Evolutionary conservation across 2,888 invertebrate species (phyloP).

Genomic region (Erannis defoliaria): DNA sequence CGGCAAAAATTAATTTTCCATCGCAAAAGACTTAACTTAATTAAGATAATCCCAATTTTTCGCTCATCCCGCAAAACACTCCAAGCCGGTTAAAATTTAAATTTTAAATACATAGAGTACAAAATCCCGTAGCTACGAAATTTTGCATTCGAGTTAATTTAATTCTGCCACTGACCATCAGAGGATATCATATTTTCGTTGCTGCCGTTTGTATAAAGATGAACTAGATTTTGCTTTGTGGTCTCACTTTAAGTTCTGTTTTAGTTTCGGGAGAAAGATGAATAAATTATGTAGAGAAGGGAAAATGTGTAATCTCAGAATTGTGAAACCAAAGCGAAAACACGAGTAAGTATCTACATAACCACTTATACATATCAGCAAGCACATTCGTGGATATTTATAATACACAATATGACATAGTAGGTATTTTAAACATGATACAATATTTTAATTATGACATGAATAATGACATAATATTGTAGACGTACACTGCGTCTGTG

Average conservation of each 20-base stretch:
- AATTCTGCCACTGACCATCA: constrained; percentile 43
- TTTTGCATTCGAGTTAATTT: constrained; percentile 43
- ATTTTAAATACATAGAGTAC: constrained; percentile 35
- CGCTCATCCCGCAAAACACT: constrained; percentile 37
- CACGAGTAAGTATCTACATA: no score
- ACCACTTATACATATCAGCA: no score
- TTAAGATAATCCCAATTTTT: constrained; percentile 51
- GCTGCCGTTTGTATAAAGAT: constrained; percentile 6
- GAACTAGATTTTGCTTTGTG: constrained; percentile 14
- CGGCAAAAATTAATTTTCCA: constrained; percentile 24
- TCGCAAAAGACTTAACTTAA: constrained; percentile 38
- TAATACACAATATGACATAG: no score
- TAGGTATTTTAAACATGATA: no score
- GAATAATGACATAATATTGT: no score
- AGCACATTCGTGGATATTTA: no score
- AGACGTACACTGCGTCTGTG: no score
- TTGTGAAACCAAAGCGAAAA: no score
- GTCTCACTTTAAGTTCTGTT: neutral
- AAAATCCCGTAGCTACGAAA: constrained; percentile 43
- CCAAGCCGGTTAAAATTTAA: constrained; percentile 40
- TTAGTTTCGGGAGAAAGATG: neutral
- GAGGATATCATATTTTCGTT: constrained; percentile 15
- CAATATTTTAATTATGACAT: no score
- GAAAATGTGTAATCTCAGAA: no score
- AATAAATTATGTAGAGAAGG: no score